Evolutionary conservation across 2,888 invertebrate genomes (phyloP), one percentile per base, ranked within the genome.

Genomic region (Alsophila aescularia): DNA sequence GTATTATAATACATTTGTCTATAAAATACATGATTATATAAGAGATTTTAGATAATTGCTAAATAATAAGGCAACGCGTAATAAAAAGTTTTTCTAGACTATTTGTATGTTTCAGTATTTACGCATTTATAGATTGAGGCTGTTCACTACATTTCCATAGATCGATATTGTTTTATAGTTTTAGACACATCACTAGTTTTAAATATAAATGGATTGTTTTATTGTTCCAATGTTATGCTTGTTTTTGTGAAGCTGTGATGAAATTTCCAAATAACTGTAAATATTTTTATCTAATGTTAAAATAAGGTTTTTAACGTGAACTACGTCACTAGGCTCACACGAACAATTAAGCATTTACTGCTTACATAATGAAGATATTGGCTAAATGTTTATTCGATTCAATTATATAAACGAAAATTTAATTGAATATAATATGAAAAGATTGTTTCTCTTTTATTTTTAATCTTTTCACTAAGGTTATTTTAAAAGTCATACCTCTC

Each of bases 161-260:
- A 62, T 63, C 52, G 50, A 60, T 63, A 67, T 76, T 79, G 78
- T 89, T 81, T 87, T 87, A 77, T 88, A 88, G 86, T 88, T 89
- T 72, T 84, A 83, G 82, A 72, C 66, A 71, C 69, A 75, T 76
- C 75, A 73, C 66, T 77, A 79, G 75, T 79, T 76, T 68, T 75
- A 75, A 72, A 62, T 45, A 59, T 42, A 70, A 70, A 73, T 71
- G 70, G 72, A 81, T 81, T 82, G 85, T 89, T 90, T 87, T 89
- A 87, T 90, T 90, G 69, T 85, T 81, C 72, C 74, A 77, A 81
- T 85, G 86, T 90, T 90, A 86, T 82, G 87, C 88, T 90, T 90
- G 86, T 90, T 90, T 77, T 90, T 83, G 90, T 90, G 89, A 88
- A 83, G 90, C 91, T 91, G 91, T 91, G 91, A 91, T 91, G 88